phyloP scores from a whole-genome alignment of 2,797 vertebrate genomes.

The Cossypha caffra region DNA sequence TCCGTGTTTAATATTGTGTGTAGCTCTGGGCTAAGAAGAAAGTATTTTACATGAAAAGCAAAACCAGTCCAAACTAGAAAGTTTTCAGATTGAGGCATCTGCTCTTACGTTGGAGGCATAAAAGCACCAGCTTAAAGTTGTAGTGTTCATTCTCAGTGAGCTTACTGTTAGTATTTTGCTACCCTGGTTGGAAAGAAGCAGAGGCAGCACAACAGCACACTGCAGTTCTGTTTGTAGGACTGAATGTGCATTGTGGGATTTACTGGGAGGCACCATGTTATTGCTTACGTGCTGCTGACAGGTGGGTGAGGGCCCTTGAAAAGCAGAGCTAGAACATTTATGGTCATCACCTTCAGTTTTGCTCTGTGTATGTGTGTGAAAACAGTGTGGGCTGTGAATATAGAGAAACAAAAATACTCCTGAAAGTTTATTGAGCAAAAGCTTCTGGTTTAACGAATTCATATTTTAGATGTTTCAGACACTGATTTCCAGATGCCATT shows the following conservation, averaged over 20 bases:
- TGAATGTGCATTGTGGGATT: neutral
- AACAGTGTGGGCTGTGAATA: neutral
- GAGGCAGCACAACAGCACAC: neutral
- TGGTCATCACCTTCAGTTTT: neutral
- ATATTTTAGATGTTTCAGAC: conserved; percentile 7
- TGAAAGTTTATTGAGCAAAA: neutral
- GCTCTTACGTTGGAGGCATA: neutral
- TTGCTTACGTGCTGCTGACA: rapidly evolving
- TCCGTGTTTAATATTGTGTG: neutral
- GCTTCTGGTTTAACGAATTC: conserved; percentile 31
- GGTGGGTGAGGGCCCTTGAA: neutral
- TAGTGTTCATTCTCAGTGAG: neutral
- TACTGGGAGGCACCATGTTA: neutral
- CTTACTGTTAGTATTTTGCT: neutral
- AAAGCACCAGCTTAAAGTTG: neutral
- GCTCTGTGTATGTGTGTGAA: rapidly evolving
- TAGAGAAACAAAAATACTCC: neutral
- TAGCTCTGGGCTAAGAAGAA: neutral
- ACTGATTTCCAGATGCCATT: conserved; percentile 47
- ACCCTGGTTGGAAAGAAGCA: neutral
- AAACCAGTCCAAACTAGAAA: neutral
- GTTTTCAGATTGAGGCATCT: neutral
- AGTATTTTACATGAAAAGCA: neutral
- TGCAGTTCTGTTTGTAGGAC: neutral
- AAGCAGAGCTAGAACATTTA: neutral